A percentile compares a stretch with the other conserved stretches of the same genome.
Conservation (phyloP, 2,888 invertebrate genomes). For the Chironomus riparius region DNA sequence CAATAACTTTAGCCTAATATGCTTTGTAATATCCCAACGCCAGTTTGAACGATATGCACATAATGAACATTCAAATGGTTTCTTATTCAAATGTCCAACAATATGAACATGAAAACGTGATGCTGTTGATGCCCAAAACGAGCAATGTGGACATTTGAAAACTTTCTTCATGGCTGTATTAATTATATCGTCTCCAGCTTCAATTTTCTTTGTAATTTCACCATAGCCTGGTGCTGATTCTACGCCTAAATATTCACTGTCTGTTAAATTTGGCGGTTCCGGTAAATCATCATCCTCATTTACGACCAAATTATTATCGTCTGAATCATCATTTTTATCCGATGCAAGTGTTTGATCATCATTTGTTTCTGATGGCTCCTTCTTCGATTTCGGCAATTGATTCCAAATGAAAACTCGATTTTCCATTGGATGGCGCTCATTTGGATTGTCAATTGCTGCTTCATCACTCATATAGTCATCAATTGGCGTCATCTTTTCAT, state of each 20-base stretch:
- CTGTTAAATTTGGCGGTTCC: constrained; percentile 13
- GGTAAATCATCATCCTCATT: constrained; percentile 25
- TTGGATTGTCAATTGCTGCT: constrained; percentile 35
- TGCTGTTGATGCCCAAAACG: constrained; percentile 87
- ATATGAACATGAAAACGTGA: constrained; percentile 90
- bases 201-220: constrained; percentile 48
- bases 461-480: constrained; percentile 39
- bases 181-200: constrained; percentile 53
- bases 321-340: constrained; percentile 38
- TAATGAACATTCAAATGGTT: constrained; percentile 90
- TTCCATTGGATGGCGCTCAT: constrained; percentile 64
- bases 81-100: constrained; percentile 83
- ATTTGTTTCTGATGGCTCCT: constrained; percentile 43
- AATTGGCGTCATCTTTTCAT: constrained; percentile 31
- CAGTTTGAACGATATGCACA: constrained; percentile 92
- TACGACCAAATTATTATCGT: constrained; percentile 38
- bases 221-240: constrained; percentile 47
- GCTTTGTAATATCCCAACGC: constrained; percentile 95
- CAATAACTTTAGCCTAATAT: constrained; percentile 81
- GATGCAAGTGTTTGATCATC: constrained; percentile 43
- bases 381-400: constrained; percentile 43
- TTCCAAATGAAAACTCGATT: constrained; percentile 77
- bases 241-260: constrained; percentile 40
- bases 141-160: constrained; percentile 86
- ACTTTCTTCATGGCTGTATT: constrained; percentile 64